Evolutionary conservation across 2,797 vertebrate genomes (phyloP).

Genomic region (Balearica regulorum): DNA sequence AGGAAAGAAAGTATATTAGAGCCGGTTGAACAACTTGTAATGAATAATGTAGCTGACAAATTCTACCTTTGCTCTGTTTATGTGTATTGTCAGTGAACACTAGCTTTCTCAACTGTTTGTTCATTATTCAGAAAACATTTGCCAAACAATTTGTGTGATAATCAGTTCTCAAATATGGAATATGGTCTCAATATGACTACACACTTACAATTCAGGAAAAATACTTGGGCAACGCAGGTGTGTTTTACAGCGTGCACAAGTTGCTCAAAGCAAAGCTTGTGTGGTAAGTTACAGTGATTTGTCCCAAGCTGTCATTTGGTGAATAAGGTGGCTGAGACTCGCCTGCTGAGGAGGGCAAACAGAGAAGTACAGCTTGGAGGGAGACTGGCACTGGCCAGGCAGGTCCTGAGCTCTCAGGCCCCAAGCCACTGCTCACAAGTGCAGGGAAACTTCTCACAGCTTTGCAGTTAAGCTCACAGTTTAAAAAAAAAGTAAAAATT

Average conservation of each 20-base stretch:
- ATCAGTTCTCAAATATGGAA: neutral
- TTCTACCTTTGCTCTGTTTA: neutral
- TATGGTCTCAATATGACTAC: neutral
- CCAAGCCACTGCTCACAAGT: neutral
- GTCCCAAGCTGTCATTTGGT: neutral
- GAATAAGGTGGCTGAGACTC: neutral
- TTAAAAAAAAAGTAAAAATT: neutral
- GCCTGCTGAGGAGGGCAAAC: neutral
- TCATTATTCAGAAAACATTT: neutral
- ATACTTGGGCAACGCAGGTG: neutral
- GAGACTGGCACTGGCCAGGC: neutral
- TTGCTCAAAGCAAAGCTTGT: neutral
- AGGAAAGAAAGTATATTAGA: neutral
- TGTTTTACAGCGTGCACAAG: rapidly evolving
- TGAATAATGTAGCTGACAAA: neutral
- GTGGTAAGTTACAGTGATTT: neutral
- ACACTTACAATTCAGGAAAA: neutral
- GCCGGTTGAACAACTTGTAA: neutral
- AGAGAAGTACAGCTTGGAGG: neutral
- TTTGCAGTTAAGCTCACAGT: neutral
- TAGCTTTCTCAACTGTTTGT: neutral
- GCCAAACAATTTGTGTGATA: neutral
- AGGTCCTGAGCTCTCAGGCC: neutral
- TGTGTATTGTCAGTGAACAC: neutral
- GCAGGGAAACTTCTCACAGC: neutral